These are phyloP conservation scores for Scrobipalpa costella DNA, from an alignment of 2,888 invertebrate genomes.

Conservation along the genomic window DNA sequence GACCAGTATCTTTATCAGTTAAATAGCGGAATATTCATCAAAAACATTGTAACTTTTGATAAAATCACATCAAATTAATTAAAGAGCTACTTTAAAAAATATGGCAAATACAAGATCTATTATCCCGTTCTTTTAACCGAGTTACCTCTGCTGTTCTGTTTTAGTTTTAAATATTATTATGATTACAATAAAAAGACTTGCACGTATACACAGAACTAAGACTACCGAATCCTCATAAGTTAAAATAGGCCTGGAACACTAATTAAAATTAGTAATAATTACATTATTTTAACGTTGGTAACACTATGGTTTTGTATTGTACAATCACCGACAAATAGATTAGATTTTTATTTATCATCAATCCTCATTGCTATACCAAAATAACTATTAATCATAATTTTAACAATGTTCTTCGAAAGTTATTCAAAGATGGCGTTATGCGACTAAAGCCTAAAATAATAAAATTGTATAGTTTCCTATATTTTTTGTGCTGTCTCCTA, in stretches of 20 bases:
- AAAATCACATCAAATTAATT: neutral
- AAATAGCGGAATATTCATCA: neutral
- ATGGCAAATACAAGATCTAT: too few species aligned
- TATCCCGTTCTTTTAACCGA: too few species aligned
- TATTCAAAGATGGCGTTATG: neutral
- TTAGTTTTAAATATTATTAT: too few species aligned
- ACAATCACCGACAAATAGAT: constrained; percentile 37
- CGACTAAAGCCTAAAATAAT: neutral
- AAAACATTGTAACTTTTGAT: neutral
- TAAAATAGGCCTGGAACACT: constrained; percentile 35
- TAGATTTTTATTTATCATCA: too few species aligned
- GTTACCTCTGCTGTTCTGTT: too few species aligned
- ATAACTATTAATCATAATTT: neutral
- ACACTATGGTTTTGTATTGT: constrained; percentile 44
- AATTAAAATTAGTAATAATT: constrained; percentile 38
- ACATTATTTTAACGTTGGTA: constrained; percentile 48
- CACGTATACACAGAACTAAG: too few species aligned
- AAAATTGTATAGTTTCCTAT: neutral
- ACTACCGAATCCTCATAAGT: neutral
- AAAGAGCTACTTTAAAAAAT: too few species aligned
- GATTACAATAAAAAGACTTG: too few species aligned
- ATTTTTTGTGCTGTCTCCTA: constrained; percentile 23
- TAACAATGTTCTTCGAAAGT: neutral
- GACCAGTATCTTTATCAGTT: too few species aligned
- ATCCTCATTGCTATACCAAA: too few species aligned